These are phyloP conservation scores for Phaonia tiefii DNA, from an alignment of 2,888 invertebrate genomes.

Conservation along the genomic window DNA sequence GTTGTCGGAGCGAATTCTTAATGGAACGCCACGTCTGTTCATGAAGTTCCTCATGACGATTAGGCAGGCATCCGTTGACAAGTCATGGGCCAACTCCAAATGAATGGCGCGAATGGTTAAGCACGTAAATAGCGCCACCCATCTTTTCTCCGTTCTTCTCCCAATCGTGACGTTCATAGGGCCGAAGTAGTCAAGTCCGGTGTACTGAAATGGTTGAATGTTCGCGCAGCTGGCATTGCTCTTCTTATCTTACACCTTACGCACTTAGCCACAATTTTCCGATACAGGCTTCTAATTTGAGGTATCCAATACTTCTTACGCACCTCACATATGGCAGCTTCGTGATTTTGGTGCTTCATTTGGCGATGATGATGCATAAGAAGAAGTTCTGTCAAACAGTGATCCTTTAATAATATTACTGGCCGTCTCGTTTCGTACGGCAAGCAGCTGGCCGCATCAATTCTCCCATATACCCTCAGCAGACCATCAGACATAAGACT, in stretches of 20 bases:
- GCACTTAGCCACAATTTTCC: not conserved
- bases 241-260: not conserved
- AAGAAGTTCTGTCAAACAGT: constrained; percentile 7
- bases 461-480: constrained; percentile 5
- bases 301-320: not conserved
- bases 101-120: too few species aligned
- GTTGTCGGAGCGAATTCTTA: constrained; percentile 20
- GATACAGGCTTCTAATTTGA: not conserved
- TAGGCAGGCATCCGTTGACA: constrained; percentile 39
- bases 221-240: too few species aligned
- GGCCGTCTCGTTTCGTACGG: not conserved
- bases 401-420: not conserved
- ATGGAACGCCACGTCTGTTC: constrained; percentile 12
- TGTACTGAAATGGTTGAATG: not conserved
- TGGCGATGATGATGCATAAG: not conserved
- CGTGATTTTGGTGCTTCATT: constrained; percentile 16
- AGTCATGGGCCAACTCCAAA: too few species aligned
- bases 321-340: not conserved
- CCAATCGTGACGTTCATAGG: not conserved
- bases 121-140: constrained; percentile 65
- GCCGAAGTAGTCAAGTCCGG: not conserved
- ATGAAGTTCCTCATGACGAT: constrained; percentile 35
- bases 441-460: constrained; percentile 9
- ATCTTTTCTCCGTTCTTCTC: constrained; percentile 62
- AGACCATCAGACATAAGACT: constrained; percentile 34